phyloP scores from a whole-genome alignment of 2,888 invertebrate species.

The Amiota mariae region DNA sequence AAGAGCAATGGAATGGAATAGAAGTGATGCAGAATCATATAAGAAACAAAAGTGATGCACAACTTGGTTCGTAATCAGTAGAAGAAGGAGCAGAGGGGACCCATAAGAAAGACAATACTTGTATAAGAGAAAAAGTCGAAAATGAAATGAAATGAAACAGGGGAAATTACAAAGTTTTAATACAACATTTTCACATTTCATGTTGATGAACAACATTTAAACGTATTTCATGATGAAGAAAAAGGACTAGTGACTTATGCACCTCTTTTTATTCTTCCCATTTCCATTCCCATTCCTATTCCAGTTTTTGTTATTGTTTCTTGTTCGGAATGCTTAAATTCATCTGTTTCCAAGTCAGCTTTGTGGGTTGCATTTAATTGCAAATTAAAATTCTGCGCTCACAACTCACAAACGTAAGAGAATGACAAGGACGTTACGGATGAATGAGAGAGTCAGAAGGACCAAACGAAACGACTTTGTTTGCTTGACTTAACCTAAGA shows the following conservation, averaged over 20 bases:
- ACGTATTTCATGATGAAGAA: slow-evolving; percentile 31
- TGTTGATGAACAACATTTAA: slow-evolving; percentile 57
- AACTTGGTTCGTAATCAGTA: neutral
- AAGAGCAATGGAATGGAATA: slow-evolving; percentile 47
- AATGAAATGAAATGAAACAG: slow-evolving; percentile 68
- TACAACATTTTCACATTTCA: slow-evolving; percentile 62
- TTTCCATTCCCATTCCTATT: slow-evolving; percentile 33
- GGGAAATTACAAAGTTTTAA: slow-evolving; percentile 67
- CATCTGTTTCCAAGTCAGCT: slow-evolving; percentile 51
- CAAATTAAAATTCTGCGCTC: slow-evolving; percentile 71
- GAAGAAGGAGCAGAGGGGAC: slow-evolving; percentile 41
- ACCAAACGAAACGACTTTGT: slow-evolving; percentile 23
- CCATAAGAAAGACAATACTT: neutral
- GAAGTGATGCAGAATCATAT: no score
- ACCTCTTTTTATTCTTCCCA: neutral
- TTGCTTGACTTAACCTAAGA: slow-evolving; percentile 14
- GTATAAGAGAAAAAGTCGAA: slow-evolving; percentile 40
- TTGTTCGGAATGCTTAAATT: slow-evolving; percentile 29
- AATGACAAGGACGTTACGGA: slow-evolving; percentile 47
- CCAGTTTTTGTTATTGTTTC: no score
- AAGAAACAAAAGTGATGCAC: neutral
- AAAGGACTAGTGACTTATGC: neutral
- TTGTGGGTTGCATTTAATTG: slow-evolving; percentile 69
- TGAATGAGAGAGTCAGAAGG: neutral
- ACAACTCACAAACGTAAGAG: slow-evolving; percentile 60